These are phyloP conservation scores for Crocuta crocuta DNA, from an alignment of 2,113 vertebrate genomes.

Conservation along the genomic window DNA sequence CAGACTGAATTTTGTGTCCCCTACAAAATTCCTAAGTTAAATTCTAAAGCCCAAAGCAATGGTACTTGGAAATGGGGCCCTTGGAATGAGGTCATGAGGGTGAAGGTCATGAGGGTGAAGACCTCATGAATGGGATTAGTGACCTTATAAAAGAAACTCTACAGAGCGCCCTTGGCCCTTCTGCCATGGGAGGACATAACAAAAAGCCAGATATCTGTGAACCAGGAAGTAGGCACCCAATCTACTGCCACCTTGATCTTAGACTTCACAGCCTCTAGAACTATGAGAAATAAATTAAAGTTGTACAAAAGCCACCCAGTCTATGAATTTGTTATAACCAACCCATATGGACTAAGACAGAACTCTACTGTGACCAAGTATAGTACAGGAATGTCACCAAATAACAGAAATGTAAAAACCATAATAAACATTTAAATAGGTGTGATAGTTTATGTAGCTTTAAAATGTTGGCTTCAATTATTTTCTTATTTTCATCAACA, in stretches of 20 bases:
- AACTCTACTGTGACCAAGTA: background rate
- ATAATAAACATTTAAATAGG: constrained; percentile 29
- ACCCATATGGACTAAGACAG: background rate
- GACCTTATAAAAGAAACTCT: background rate
- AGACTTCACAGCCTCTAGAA: background rate
- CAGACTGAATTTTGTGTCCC: background rate
- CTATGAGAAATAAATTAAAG: background rate
- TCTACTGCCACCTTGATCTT: background rate
- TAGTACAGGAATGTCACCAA: background rate
- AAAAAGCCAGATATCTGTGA: background rate
- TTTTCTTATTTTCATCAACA: constrained; percentile 16
- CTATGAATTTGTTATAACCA: background rate
- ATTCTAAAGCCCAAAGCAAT: background rate
- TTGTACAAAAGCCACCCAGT: background rate
- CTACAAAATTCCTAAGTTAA: background rate
- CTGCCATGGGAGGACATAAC: background rate
- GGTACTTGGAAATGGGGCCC: background rate
- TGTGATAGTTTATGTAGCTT: background rate
- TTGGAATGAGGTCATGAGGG: background rate
- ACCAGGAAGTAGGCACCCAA: background rate
- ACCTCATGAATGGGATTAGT: background rate
- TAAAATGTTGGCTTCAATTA: background rate
- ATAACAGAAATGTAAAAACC: constrained; percentile 19
- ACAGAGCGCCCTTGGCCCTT: background rate
- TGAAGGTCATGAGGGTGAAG: background rate